phyloP scores from a whole-genome alignment of 1,140 invertebrate species.

The Cydia splendana region DNA sequence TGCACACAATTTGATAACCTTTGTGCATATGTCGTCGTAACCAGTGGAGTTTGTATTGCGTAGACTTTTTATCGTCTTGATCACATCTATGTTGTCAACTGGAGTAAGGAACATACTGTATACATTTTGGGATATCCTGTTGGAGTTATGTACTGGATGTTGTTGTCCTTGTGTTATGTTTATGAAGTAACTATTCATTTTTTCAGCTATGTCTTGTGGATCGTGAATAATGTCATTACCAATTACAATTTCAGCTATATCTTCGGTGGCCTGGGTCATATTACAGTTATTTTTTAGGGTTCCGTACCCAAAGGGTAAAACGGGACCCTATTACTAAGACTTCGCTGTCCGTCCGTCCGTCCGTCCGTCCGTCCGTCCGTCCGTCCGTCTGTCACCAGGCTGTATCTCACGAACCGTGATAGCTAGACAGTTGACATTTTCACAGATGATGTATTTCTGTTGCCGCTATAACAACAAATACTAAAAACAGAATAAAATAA shows the following conservation, averaged over 20 bases:
- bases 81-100: neutral
- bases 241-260: neutral
- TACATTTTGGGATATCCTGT: neutral
- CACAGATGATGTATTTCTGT: too few species aligned
- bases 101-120: conserved; percentile 5
- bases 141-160: neutral
- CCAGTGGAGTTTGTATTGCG: neutral
- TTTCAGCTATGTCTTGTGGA: conserved; percentile 6
- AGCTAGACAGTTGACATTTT: too few species aligned
- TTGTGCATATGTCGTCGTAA: conserved; percentile 4
- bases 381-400: too few species aligned
- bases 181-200: neutral
- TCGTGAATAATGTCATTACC: neutral
- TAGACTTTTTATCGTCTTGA: conserved; percentile 2
- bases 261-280: neutral
- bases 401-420: too few species aligned
- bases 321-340: too few species aligned
- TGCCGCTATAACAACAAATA: too few species aligned
- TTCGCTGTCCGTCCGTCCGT: too few species aligned
- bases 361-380: too few species aligned
- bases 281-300: conserved; percentile 16
- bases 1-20: neutral
- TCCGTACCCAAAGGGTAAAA: too few species aligned
- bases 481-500: too few species aligned
- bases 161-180: neutral